Base-by-base conservation (phyloP, 2,888 invertebrate species). In the Carterocephalus palaemon region DNA sequence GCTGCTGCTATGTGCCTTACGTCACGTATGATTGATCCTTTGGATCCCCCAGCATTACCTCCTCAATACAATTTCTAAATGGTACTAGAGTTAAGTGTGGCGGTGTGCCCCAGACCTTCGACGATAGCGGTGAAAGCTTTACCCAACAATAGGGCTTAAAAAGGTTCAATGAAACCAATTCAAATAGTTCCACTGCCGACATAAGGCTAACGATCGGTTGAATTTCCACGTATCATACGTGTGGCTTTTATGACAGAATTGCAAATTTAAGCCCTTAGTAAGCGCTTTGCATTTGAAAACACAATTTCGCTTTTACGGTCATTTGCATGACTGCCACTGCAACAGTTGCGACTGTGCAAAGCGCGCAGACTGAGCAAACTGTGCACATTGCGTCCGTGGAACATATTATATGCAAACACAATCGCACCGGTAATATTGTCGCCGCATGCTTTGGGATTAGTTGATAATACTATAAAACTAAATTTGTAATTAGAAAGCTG, bases 221-320 rank as follows among this genome's bases (percentile, higher is more conserved):
- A 74, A 75, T 76, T 79, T 76, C 66, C 63, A 63, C 74, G 72
- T 77, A 81, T 81, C 76, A 82, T 81, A 70, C 74, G 73, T 75
- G 71, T 74, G 69, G 75, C 70, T 75, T 67, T 70, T 79, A 82
- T 80, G 73, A 81, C 81, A 76, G 85, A 85, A 83, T 86, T 84
- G 82, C 83, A 84, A 85, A 86, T 86, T 83, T 83, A 75, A 84
- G 78, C 83, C 81, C 79, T 82, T 81, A 78, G 83, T 83, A 84
- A 83, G 76, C 81, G 77, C 67, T 81, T 70, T 68, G 80, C 77
- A 79, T 84, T 83, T 71, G 70, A 70, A 65, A 78, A 86, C 85
- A 84, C 82, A 82, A 84, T 82, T 83, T 84, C 69, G 82, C 85
- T 86, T 85, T 86, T 78, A 86, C 72, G 76, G 70, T 70, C 72